phyloP scores from a whole-genome alignment of 1,140 invertebrate species.

The Drosophila mojavensis region DNA sequence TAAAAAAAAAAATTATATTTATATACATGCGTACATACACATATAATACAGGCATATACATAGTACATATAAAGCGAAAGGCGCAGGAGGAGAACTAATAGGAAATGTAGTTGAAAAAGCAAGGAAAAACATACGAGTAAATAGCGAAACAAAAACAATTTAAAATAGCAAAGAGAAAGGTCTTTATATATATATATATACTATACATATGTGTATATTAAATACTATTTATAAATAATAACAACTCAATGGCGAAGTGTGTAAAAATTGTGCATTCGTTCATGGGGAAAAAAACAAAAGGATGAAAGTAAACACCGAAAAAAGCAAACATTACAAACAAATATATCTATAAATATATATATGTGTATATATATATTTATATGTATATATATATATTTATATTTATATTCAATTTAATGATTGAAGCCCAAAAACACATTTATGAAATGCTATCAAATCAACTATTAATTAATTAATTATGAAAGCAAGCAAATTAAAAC shows the following conservation, averaged over 20 bases:
- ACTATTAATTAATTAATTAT: slow-evolving; percentile 70
- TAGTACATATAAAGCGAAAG: slow-evolving; percentile 44
- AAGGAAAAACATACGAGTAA: slow-evolving; percentile 20
- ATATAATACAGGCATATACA: slow-evolving; percentile 12
- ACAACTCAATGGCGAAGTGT: slow-evolving; percentile 76
- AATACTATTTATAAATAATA: slow-evolving; percentile 75
- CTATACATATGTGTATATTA: slow-evolving; percentile 77
- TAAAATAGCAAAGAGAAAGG: slow-evolving; percentile 67
- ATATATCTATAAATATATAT: slow-evolving; percentile 38
- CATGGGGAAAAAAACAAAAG: slow-evolving; percentile 72
- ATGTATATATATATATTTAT: slow-evolving; percentile 31
- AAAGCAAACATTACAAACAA: slow-evolving; percentile 68
- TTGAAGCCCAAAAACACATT: slow-evolving; percentile 65
- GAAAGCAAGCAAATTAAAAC: slow-evolving; percentile 30
- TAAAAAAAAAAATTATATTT: too few relatives aligned
- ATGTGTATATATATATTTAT: slow-evolving; percentile 28
- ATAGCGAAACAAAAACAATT: slow-evolving; percentile 52
- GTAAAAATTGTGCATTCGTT: slow-evolving; percentile 81
- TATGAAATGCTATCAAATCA: slow-evolving; percentile 66
- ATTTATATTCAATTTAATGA: slow-evolving; percentile 67
- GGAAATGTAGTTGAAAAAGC: slow-evolving; percentile 66
- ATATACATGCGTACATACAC: background rate
- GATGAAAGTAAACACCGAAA: slow-evolving; percentile 82
- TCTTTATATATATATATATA: slow-evolving; percentile 58
- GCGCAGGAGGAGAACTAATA: slow-evolving; percentile 60